Evolutionary conservation across 2,113 vertebrate species (phyloP).

Genomic region (Gila orcuttii): DNA sequence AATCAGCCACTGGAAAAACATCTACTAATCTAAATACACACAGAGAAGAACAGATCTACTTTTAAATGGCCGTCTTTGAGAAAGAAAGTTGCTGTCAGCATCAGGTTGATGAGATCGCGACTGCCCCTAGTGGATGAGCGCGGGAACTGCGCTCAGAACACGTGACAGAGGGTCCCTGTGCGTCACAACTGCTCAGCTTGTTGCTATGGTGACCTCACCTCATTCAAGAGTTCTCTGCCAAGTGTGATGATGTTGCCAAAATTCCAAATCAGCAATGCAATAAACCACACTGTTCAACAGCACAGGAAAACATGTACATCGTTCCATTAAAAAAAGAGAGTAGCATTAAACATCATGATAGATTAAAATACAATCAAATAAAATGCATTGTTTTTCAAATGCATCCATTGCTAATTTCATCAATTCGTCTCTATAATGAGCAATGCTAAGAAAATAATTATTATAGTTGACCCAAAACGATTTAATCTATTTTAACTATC

Average conservation of each 20-base stretch:
- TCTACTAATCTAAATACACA: too few relatives aligned
- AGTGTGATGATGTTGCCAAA: conserved; percentile 20
- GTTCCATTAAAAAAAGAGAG: too few relatives aligned
- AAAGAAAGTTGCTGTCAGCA: too few relatives aligned
- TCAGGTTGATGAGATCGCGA: conserved; percentile 39
- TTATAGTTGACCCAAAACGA: not conserved
- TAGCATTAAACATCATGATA: too few relatives aligned
- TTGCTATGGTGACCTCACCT: conserved; percentile 29
- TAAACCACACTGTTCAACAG: not conserved
- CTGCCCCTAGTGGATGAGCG: not conserved
- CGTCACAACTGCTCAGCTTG: not conserved
- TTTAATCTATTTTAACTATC: too few relatives aligned
- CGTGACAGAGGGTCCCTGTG: not conserved
- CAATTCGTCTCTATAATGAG: too few relatives aligned
- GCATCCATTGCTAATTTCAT: not conserved
- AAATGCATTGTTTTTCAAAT: not conserved
- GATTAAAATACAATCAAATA: too few relatives aligned
- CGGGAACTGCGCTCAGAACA: not conserved
- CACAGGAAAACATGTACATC: too few relatives aligned
- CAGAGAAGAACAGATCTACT: not conserved
- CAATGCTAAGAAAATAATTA: not conserved
- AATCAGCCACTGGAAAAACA: not conserved
- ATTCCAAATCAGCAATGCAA: not conserved
- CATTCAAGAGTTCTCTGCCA: not conserved
- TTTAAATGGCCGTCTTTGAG: not conserved